Evolutionary conservation across 2,797 vertebrate genomes (phyloP).

Genomic region (Paedocypris micromegethes): DNA sequence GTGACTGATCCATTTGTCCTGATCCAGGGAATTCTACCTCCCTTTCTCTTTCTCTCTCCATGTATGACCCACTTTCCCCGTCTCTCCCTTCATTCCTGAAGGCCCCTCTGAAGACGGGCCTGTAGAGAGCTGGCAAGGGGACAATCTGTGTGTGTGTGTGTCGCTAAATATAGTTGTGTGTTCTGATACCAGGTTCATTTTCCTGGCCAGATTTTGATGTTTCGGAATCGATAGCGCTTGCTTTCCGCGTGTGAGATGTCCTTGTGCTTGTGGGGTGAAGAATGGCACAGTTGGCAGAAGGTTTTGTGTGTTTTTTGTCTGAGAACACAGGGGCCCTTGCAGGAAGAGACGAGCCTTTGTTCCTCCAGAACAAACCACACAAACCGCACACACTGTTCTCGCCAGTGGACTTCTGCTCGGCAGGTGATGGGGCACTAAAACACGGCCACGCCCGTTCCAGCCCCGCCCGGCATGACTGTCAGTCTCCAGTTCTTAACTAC

Average conservation of each 20-base stretch:
- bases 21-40: slow-evolving; percentile 71
- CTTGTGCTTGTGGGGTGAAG: slow-evolving; percentile 33
- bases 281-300: slow-evolving; percentile 50
- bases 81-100: slow-evolving; percentile 47
- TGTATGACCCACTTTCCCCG: slow-evolving; percentile 48
- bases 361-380: slow-evolving; percentile 31
- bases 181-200: slow-evolving; percentile 36
- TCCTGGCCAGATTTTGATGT: slow-evolving; percentile 35
- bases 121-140: slow-evolving; percentile 62
- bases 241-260: slow-evolving; percentile 42
- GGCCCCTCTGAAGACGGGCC: slow-evolving; percentile 69
- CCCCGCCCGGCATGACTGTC: slow-evolving; percentile 8
- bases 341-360: slow-evolving; percentile 50
- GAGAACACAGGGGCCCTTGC: slow-evolving; percentile 38
- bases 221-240: slow-evolving; percentile 26
- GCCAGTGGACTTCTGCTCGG: slow-evolving; percentile 42
- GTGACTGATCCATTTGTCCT: slow-evolving; percentile 72
- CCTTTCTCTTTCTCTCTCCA: slow-evolving; percentile 47
- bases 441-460: background rate
- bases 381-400: slow-evolving; percentile 43
- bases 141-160: slow-evolving; percentile 43
- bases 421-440: slow-evolving; percentile 34
- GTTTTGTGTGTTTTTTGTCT: slow-evolving; percentile 49
- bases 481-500: too few relatives aligned
- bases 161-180: slow-evolving; percentile 33